These are phyloP conservation scores for Metaphire vulgaris DNA, from an alignment of 1,140 invertebrate genomes.

Conservation along the genomic window DNA sequence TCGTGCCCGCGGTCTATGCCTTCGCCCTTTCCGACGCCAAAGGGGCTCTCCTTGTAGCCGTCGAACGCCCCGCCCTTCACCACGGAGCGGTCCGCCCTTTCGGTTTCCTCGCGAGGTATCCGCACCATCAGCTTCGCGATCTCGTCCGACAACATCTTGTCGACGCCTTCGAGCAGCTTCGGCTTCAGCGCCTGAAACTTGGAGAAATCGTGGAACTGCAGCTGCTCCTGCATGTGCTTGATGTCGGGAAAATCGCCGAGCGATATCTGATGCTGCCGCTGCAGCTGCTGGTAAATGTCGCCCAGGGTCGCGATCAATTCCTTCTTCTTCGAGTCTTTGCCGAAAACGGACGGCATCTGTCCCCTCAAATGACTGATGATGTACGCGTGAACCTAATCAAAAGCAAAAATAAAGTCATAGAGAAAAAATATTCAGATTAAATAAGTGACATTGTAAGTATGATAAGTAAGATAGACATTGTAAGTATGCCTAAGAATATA, in stretches of 20 bases:
- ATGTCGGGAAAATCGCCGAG: slow-evolving; percentile 92
- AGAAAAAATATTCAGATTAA: too few species aligned
- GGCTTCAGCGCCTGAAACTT: slow-evolving; percentile 91
- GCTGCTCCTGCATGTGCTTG: slow-evolving; percentile 80
- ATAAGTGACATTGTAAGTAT: too few species aligned
- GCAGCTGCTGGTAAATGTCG: slow-evolving; percentile 76
- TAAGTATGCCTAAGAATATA: too few species aligned
- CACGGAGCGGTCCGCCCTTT: background rate
- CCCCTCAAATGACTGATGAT: slow-evolving; percentile 88
- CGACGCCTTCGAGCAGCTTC: slow-evolving; percentile 85
- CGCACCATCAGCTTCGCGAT: slow-evolving; percentile 89
- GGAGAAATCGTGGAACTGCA: slow-evolving; percentile 56
- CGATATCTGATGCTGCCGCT: slow-evolving; percentile 67
- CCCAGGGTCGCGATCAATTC: slow-evolving; percentile 91
- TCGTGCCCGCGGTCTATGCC: slow-evolving; percentile 91
- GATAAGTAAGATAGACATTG: too few species aligned
- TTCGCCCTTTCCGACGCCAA: slow-evolving; percentile 91
- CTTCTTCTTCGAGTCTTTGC: slow-evolving; percentile 90
- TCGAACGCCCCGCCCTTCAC: slow-evolving; percentile 63
- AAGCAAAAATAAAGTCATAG: too few species aligned
- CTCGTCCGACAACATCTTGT: slow-evolving; percentile 91
- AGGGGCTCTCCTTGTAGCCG: slow-evolving; percentile 79
- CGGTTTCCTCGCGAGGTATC: slow-evolving; percentile 79
- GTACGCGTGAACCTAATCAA: slow-evolving; percentile 93
- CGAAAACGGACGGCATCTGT: slow-evolving; percentile 85